Conservation (phyloP, 2,113 vertebrate genomes). For the Tor tambroides region DNA sequence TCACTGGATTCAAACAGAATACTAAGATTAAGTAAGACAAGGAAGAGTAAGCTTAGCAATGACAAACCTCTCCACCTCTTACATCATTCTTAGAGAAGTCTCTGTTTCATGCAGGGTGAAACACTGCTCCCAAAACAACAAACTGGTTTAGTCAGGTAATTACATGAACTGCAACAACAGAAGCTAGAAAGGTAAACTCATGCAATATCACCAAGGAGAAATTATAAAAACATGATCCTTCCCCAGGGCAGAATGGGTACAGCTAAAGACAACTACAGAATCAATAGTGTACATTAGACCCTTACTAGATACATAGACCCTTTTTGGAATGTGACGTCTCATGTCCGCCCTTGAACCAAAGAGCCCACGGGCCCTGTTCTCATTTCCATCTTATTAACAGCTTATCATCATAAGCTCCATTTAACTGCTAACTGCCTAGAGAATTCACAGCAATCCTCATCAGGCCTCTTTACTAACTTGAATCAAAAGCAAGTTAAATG, state of each 20-base stretch:
- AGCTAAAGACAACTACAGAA: neutral
- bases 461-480: neutral
- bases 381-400: conserved; percentile 32
- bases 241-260: neutral
- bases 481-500: neutral
- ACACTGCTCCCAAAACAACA: neutral
- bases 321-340: neutral
- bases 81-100: conserved; percentile 2
- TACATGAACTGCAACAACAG: conserved; percentile 7
- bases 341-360: conserved; percentile 16
- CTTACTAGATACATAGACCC: neutral
- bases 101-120: neutral
- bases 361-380: neutral
- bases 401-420: neutral
- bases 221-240: neutral
- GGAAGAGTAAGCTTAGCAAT: neutral
- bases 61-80: neutral
- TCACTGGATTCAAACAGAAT: neutral
- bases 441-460: neutral
- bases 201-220: neutral
- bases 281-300: neutral
- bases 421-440: neutral
- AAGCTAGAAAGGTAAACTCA: neutral
- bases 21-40: neutral
- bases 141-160: conserved; percentile 22